Conservation (phyloP, 2,113 vertebrate genomes). For the Cochlearius cochlearius region DNA sequence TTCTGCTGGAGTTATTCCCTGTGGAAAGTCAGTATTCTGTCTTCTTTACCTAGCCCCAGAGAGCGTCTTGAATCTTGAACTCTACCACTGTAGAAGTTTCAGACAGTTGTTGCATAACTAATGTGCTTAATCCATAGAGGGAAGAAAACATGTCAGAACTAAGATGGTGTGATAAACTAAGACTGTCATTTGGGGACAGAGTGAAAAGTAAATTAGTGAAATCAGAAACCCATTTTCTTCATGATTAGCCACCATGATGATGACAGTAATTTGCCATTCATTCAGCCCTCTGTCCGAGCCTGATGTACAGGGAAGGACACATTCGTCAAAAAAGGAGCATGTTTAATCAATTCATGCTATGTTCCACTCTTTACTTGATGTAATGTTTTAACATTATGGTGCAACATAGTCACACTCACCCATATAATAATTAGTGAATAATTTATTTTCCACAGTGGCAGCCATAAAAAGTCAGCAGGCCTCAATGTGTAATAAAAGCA, state of each 20-base stretch:
- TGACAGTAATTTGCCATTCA: not conserved
- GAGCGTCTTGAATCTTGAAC: not conserved
- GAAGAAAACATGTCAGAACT: not conserved
- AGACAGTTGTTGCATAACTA: not conserved
- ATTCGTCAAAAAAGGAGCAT: not conserved
- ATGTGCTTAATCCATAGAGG: not conserved
- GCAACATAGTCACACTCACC: not conserved
- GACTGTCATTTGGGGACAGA: not conserved
- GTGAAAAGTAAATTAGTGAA: constrained; percentile 44
- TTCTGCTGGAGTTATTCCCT: not conserved
- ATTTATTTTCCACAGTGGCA: not conserved
- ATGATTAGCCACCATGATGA: constrained; percentile 10
- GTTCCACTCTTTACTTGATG: not conserved
- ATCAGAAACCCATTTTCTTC: constrained; percentile 55
- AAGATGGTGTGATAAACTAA: not conserved
- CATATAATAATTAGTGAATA: not conserved
- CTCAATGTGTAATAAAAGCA: not conserved
- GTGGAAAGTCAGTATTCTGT: not conserved
- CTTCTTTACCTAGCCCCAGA: not conserved
- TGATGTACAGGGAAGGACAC: not conserved
- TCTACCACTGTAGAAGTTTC: not conserved
- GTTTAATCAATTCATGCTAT: not conserved
- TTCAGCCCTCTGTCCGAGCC: not conserved
- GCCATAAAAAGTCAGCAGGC: not conserved
- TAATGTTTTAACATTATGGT: not conserved